Conservation (phyloP, 53 echinoderm and acorn worm species). For the Mesocentrotus franciscanus region DNA sequence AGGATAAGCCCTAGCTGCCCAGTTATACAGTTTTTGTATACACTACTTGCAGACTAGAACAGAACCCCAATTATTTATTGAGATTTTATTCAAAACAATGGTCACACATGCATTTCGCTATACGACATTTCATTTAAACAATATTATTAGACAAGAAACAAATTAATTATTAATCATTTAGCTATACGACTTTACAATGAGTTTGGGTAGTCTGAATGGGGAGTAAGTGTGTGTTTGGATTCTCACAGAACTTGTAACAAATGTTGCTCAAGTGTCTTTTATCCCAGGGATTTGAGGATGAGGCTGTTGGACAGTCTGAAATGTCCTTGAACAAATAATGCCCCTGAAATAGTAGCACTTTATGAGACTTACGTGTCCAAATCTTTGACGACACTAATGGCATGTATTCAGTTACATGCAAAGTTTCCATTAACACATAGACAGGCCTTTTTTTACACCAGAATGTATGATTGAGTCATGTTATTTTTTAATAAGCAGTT, state of each 20-base stretch:
- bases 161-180: too few species aligned
- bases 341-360: slow-evolving; percentile 28
- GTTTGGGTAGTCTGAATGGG: not conserved
- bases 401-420: slow-evolving; percentile 39
- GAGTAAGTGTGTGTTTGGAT: not conserved
- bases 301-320: slow-evolving; percentile 39
- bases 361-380: not conserved
- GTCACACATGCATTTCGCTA: too few species aligned
- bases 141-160: too few species aligned
- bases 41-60: too few species aligned
- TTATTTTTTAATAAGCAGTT: not conserved
- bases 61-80: too few species aligned
- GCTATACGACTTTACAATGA: too few species aligned
- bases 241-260: slow-evolving; percentile 6
- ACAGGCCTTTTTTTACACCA: not conserved
- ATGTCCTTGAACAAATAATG: slow-evolving; percentile 39
- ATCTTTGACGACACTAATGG: slow-evolving; percentile 21
- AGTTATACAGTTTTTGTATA: too few species aligned
- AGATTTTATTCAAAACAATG: too few species aligned
- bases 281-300: slow-evolving; percentile 36
- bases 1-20: too few species aligned
- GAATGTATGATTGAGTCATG: not conserved
- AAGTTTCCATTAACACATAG: slow-evolving; percentile 25
- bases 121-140: too few species aligned
- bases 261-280: slow-evolving; percentile 51